phyloP scores from a whole-genome alignment of 2,888 invertebrate species.

The Ophioninae sp. region DNA sequence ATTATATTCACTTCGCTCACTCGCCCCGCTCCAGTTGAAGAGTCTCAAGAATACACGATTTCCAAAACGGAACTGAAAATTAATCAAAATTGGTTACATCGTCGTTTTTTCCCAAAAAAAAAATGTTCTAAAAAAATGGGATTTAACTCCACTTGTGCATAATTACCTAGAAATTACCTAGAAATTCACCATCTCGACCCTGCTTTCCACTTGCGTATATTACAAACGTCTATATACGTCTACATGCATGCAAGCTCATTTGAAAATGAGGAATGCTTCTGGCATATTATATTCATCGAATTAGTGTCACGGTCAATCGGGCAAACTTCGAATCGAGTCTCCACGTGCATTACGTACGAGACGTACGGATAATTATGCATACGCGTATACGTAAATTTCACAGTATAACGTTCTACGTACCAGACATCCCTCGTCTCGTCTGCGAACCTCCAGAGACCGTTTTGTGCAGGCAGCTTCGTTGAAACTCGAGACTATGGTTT shows the following conservation, averaged over 20 bases:
- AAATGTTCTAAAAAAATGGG: no score
- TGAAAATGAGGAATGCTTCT: background rate
- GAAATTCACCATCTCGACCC: background rate
- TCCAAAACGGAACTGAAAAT: no score
- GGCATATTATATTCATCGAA: slow-evolving; percentile 71
- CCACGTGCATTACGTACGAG: background rate
- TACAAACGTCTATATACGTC: background rate
- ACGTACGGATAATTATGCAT: background rate
- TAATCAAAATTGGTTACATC: no score
- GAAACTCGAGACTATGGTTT: slow-evolving; percentile 7
- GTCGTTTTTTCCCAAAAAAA: no score
- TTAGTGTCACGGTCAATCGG: slow-evolving; percentile 71
- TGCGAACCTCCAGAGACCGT: slow-evolving; percentile 19
- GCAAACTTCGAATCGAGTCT: slow-evolving; percentile 58
- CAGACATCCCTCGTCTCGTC: background rate
- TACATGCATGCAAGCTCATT: slow-evolving; percentile 26
- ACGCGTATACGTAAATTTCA: background rate
- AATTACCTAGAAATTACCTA: no score
- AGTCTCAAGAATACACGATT: no score
- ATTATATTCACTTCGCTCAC: no score
- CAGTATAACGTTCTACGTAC: background rate
- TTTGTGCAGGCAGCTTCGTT: slow-evolving; percentile 9
- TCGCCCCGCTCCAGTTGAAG: no score
- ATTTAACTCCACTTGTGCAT: no score
- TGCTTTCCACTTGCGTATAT: background rate